These are phyloP conservation scores for Nebria salina DNA, from an alignment of 2,888 invertebrate species.

Conservation along the genomic window DNA sequence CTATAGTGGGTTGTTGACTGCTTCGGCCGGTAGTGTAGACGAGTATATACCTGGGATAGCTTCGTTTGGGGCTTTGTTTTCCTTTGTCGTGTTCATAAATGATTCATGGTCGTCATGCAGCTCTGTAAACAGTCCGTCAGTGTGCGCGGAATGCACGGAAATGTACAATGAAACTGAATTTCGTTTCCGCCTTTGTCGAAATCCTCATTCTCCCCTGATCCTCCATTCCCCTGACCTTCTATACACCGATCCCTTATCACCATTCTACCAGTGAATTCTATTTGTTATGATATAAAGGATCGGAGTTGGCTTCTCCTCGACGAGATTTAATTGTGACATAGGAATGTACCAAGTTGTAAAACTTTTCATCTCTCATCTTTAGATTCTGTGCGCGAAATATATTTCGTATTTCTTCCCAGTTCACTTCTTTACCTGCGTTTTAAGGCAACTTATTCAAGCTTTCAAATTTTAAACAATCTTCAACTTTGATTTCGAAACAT, in stretches of 20 bases:
- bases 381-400: conserved; percentile 25
- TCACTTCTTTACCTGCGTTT: conserved; percentile 31
- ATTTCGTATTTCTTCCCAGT: conserved; percentile 40
- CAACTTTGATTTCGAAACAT: background rate
- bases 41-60: background rate
- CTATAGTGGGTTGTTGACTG: background rate
- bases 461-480: background rate
- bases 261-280: conserved; percentile 38
- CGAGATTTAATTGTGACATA: conserved; percentile 43
- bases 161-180: conserved; percentile 47
- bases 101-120: conserved; percentile 46
- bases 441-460: conserved; percentile 36
- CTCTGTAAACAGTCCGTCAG: conserved; percentile 43
- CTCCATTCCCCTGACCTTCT: background rate
- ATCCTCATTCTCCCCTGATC: conserved; percentile 20
- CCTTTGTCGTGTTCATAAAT: conserved; percentile 46
- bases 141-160: conserved; percentile 40
- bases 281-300: conserved; percentile 46
- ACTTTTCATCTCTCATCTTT: conserved; percentile 19
- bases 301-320: background rate
- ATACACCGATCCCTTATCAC: background rate
- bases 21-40: background rate
- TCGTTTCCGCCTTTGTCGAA: conserved; percentile 45
- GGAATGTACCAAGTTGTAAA: conserved; percentile 36
- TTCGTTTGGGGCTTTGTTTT: conserved; percentile 37